Evolutionary conservation across 2,797 vertebrate genomes (phyloP), one percentile per base, ranked within the genome.

Genomic region (Hyperoplus immaculatus): DNA sequence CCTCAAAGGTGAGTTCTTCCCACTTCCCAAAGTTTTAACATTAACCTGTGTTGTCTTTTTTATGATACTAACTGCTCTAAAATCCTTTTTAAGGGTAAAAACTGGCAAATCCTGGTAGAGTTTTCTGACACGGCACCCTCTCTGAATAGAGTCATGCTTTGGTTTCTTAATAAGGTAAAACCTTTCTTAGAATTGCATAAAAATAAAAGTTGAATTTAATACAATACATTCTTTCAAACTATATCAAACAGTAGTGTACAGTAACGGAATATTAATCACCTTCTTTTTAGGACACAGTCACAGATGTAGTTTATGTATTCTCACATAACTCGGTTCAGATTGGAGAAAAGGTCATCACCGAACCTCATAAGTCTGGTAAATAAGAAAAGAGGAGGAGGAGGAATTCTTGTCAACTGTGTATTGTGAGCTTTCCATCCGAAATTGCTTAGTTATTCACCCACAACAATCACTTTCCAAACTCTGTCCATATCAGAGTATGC

Each of bases 341-440:
- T 6, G 73, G 38, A 55, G 79, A 78, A 0, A 8, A 85, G 16
- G 69, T 82, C 13, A 92, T 95, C 54, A 65, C 36, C 39, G 93
- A 94, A 41, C 67, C 92, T 47, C 83, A 93, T 72, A 70, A 86
- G 58, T 93, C 93, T 62, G 93, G 95, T 95, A 88, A 65, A 56
- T 43, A 65, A 9, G 38, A 49, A 18, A 18, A 29, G 29, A 29
- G 29, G 29, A 29, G 29, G 29, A 29, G 29, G 29, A 29, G 29
- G 29, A 29, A 29, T 29, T 29, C 2, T 29, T 29, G 29, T 29
- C 29, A 29, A 29, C 29, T 29, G 29, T 29, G 29, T 29, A 29
- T 29, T 47, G 10, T 46, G 43, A 76, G 6, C 49, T 16, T 15
- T 64, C 1, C 3, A 45, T 50, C 6, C 7, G 21, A 36, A 53